Evolutionary conservation across 1,140 invertebrate genomes (phyloP).

Genomic region (Heliconius hermathena): DNA sequence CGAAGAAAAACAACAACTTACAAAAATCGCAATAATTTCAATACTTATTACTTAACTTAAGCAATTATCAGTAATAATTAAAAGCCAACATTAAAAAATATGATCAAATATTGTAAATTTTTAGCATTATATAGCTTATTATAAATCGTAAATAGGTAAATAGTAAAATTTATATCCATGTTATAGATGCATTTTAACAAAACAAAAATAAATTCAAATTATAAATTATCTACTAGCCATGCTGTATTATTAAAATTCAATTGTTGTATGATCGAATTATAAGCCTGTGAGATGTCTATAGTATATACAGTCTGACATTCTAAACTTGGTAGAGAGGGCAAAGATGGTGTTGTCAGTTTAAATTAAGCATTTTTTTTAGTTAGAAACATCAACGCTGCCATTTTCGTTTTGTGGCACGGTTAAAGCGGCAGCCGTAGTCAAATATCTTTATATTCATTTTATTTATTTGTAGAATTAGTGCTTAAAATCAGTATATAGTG

Average conservation of each 20-base stretch:
- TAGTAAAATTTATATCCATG: no score
- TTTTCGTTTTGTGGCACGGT: conserved; percentile 80
- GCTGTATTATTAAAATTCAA: neutral
- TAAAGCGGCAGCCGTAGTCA: conserved; percentile 65
- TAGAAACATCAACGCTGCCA: conserved; percentile 71
- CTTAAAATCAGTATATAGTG: conserved; percentile 50
- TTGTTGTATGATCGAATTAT: neutral
- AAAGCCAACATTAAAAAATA: no score
- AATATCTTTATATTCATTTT: conserved; percentile 55
- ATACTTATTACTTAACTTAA: no score
- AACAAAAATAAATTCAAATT: no score
- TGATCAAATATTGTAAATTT: no score
- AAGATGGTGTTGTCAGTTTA: conserved; percentile 41
- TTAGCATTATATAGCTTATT: no score
- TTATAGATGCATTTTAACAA: no score
- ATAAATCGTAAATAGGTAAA: no score
- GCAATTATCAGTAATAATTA: no score
- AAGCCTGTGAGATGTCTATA: neutral
- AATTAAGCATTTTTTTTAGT: conserved; percentile 51
- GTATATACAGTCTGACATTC: neutral
- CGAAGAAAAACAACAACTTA: no score
- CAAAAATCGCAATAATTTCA: no score
- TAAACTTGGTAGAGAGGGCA: conserved; percentile 9
- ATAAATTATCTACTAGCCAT: no score
- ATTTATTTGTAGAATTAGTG: conserved; percentile 55